Conservation (phyloP, 2,113 vertebrate genomes). For the Tichodroma muraria region DNA sequence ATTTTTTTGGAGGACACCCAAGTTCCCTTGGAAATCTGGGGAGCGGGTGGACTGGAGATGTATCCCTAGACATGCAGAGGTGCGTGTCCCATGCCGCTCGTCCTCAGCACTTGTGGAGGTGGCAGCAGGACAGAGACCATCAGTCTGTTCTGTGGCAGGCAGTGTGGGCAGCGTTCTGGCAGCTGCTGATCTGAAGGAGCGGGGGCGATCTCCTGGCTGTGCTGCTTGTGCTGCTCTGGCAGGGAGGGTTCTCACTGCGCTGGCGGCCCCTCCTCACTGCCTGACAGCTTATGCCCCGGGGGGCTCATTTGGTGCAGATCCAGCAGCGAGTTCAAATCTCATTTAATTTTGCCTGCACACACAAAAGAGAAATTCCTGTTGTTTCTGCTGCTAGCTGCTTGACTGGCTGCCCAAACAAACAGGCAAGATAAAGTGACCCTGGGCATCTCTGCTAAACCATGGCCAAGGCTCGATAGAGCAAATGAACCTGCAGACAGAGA, state of each 20-base stretch:
- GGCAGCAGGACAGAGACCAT: not conserved
- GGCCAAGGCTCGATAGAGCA: not conserved
- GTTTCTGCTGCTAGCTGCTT: conserved; percentile 15
- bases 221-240: not conserved
- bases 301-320: conserved; percentile 18
- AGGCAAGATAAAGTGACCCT: conserved; percentile 31
- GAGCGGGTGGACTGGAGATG: not conserved
- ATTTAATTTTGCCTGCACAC: not conserved
- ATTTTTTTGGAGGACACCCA: not conserved
- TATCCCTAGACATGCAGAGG: not conserved
- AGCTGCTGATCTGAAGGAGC: not conserved
- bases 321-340: conserved; percentile 3
- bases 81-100: fast-evolving
- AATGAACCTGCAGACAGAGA: conserved; percentile 12
- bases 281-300: not conserved
- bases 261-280: not conserved
- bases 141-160: not conserved
- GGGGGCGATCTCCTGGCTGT: fast-evolving
- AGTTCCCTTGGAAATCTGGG: not conserved
- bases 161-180: not conserved
- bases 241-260: not conserved
- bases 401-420: conserved; percentile 36
- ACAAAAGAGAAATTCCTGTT: not conserved
- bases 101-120: not conserved
- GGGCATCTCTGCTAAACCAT: not conserved